Percentiles rank a stretch among this genome's conserved stretches.
Conservation (phyloP, 2,797 vertebrate species). For the Coregonus suidteri region DNA sequence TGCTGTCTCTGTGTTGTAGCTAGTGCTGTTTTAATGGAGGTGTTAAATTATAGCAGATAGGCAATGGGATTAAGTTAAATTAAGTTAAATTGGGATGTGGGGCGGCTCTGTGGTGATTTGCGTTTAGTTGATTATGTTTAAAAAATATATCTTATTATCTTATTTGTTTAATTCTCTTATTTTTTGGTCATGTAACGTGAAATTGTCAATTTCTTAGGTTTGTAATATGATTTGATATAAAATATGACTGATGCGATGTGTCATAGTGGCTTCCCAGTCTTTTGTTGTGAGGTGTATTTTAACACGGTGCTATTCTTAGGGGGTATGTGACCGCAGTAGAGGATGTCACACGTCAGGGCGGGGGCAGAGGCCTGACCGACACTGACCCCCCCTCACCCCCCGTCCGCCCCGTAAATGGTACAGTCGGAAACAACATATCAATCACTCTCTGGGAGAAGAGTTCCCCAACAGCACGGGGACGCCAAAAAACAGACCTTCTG, state of each 20-base stretch:
- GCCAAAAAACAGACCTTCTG: constrained; percentile 28
- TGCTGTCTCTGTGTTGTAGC: constrained; percentile 21
- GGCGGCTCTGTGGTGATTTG: background rate
- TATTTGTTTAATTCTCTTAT: background rate
- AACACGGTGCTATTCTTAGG: constrained; percentile 62
- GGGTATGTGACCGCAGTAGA: constrained; percentile 39
- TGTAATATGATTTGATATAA: constrained; percentile 10
- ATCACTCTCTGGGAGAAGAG: constrained; percentile 53
- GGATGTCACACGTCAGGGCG: constrained; percentile 66
- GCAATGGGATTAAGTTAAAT: constrained; percentile 7
- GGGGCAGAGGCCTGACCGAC: constrained; percentile 48
- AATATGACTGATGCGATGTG: background rate
- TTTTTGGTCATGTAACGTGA: background rate
- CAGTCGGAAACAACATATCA: constrained; percentile 76
- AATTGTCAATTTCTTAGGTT: background rate
- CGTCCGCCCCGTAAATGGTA: constrained; percentile 65
- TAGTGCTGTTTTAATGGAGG: background rate
- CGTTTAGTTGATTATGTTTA: no score
- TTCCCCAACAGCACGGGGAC: constrained; percentile 51
- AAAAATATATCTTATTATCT: background rate
- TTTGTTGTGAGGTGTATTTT: constrained; percentile 23
- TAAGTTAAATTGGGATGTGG: constrained; percentile 7
- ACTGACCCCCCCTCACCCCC: constrained; percentile 54
- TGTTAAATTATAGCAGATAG: constrained; percentile 14
- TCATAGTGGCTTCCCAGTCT: constrained; percentile 37